phyloP scores from a whole-genome alignment of 2,113 vertebrate species.

The Terrapene triunguis region DNA sequence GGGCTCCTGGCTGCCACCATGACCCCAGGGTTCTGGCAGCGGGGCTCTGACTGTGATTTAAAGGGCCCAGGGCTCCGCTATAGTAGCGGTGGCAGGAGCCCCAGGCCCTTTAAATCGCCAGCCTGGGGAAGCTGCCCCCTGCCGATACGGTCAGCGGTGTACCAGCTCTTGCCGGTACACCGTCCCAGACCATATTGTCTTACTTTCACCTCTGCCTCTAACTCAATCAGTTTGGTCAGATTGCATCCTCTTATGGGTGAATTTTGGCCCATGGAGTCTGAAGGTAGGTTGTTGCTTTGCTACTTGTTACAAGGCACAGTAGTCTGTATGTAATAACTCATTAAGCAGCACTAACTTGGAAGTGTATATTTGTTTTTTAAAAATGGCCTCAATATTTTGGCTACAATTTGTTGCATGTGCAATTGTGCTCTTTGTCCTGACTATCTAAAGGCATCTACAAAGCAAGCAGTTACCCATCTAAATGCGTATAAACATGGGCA shows the following conservation, averaged over 20 bases:
- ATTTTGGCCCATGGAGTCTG: neutral
- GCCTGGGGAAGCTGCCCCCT: too few relatives aligned
- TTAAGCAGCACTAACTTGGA: neutral
- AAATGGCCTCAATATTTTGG: neutral
- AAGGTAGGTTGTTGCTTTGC: neutral
- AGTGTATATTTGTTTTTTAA: neutral
- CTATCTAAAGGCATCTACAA: accelerated
- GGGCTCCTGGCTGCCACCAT: too few relatives aligned
- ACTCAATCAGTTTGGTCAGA: neutral
- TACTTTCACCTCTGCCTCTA: too few relatives aligned
- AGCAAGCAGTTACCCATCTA: accelerated
- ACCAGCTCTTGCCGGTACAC: too few relatives aligned
- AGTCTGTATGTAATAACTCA: neutral
- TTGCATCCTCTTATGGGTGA: neutral
- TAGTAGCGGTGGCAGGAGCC: too few relatives aligned
- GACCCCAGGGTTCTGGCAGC: too few relatives aligned
- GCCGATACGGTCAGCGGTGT: too few relatives aligned
- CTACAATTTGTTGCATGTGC: accelerated
- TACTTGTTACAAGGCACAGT: accelerated
- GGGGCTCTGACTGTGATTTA: too few relatives aligned
- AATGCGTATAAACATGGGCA: accelerated
- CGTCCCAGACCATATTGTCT: too few relatives aligned
- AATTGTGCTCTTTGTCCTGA: accelerated
- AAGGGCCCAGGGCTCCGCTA: too few relatives aligned
- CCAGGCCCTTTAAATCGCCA: too few relatives aligned